Evolutionary conservation across 1,140 invertebrate genomes (phyloP).

Genomic region (Drosophila equinoxialis): DNA sequence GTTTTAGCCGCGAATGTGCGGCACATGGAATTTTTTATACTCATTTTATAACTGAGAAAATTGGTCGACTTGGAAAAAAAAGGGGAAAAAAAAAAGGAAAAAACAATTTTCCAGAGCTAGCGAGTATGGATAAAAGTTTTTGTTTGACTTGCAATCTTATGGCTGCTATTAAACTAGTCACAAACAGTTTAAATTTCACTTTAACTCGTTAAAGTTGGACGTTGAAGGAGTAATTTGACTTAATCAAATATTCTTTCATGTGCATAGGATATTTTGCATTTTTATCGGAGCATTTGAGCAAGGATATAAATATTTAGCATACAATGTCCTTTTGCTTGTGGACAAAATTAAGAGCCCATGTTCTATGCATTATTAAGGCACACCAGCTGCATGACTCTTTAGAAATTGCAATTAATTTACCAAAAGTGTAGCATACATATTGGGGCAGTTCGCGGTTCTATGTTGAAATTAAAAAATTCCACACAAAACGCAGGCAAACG

Average conservation of each 20-base stretch:
- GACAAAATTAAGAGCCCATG: slow-evolving; percentile 55
- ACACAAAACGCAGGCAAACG: slow-evolving; percentile 45
- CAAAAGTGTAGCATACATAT: slow-evolving; percentile 39
- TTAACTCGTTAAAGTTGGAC: slow-evolving; percentile 28
- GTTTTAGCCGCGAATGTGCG: slow-evolving; percentile 10
- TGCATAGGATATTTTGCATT: too few relatives aligned
- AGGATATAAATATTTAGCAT: too few relatives aligned
- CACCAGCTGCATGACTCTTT: slow-evolving; percentile 35
- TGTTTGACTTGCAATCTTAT: too few relatives aligned
- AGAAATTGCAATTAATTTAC: slow-evolving; percentile 69
- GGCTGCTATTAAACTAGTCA: neutral
- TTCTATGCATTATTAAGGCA: slow-evolving; percentile 57
- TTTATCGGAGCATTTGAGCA: too few relatives aligned
- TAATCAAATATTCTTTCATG: too few relatives aligned
- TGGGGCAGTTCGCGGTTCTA: slow-evolving; percentile 2
- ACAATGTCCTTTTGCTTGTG: neutral
- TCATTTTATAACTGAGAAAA: slow-evolving; percentile 10
- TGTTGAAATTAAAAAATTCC: slow-evolving; percentile 77
- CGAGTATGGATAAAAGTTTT: neutral
- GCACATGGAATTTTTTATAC: slow-evolving; percentile 6
- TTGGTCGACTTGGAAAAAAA: neutral
- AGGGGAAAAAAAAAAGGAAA: neutral
- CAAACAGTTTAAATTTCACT: neutral
- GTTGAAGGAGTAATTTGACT: too few relatives aligned
- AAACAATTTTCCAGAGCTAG: neutral